phyloP scores from a whole-genome alignment of 2,113 vertebrate genomes.

The Peromyscus leucopus region DNA sequence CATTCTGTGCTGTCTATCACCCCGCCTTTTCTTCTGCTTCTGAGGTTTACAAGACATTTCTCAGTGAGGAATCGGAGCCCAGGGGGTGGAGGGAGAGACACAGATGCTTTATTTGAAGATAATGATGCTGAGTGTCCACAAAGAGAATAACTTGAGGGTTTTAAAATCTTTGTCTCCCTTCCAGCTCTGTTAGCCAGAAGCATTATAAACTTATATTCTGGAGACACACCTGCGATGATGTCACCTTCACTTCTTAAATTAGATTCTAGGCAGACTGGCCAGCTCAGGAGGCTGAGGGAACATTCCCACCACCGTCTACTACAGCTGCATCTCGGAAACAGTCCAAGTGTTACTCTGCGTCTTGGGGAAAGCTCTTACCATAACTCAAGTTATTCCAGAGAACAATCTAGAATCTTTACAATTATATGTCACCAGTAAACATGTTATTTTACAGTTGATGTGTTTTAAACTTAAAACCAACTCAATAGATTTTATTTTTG shows the following conservation, averaged over 20 bases:
- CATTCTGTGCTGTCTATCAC: background rate
- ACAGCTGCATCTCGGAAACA: background rate
- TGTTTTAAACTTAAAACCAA: background rate
- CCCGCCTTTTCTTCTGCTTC: slow-evolving; percentile 21
- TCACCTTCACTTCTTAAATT: slow-evolving; percentile 55
- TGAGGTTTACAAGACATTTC: slow-evolving; percentile 58
- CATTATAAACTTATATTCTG: background rate
- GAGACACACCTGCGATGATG: slow-evolving; percentile 72
- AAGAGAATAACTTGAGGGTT: background rate
- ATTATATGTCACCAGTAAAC: background rate
- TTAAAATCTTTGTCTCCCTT: slow-evolving; percentile 54
- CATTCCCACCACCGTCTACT: background rate
- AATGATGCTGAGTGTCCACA: background rate
- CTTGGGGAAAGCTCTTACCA: background rate
- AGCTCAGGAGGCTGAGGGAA: background rate
- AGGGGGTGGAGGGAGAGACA: slow-evolving; percentile 43
- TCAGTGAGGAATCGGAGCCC: slow-evolving; percentile 17
- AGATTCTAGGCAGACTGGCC: background rate
- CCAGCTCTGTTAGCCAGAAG: slow-evolving; percentile 47
- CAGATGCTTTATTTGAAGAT: slow-evolving; percentile 62
- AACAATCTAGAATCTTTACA: background rate
- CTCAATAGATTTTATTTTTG: background rate
- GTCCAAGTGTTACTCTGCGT: background rate
- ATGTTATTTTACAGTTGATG: background rate
- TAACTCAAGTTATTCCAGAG: background rate